Conservation (phyloP, 1,140 invertebrate species). For the Zaprionus ghesquierei region DNA sequence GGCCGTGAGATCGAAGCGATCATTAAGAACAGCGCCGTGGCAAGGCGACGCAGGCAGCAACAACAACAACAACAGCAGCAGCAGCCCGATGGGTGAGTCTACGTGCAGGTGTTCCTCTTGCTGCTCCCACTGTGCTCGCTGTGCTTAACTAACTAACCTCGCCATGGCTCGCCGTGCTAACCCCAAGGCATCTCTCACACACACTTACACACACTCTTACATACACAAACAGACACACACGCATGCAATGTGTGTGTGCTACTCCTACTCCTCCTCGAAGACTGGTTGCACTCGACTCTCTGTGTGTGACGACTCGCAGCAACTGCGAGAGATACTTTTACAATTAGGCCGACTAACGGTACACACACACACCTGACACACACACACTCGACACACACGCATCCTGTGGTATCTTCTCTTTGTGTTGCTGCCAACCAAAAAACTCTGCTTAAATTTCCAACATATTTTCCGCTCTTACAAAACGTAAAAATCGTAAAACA, state of each 20-base stretch:
- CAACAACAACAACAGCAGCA: constrained; percentile 52
- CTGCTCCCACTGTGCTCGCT: constrained; percentile 42
- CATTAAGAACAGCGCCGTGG: constrained; percentile 84
- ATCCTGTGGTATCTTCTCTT: background rate
- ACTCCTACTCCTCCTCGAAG: constrained; percentile 37
- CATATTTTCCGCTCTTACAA: background rate
- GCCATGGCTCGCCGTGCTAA: background rate
- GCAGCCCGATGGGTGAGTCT: constrained; percentile 67
- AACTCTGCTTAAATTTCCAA: background rate
- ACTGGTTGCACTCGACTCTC: constrained; percentile 48
- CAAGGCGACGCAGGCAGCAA: constrained; percentile 77
- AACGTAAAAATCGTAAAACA: constrained; percentile 10
- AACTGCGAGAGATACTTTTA: background rate
- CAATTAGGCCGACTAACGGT: background rate
- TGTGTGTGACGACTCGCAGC: constrained; percentile 1
- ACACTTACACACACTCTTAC: background rate
- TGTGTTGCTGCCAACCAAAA: too few relatives aligned
- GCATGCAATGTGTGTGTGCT: constrained; percentile 51
- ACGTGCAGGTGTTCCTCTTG: constrained; percentile 21
- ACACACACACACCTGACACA: background rate
- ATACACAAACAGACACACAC: constrained; percentile 20
- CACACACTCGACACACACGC: background rate
- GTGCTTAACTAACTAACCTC: constrained; percentile 59
- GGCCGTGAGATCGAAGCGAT: constrained; percentile 85
- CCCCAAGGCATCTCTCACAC: too few relatives aligned